phyloP scores from a whole-genome alignment of 2,888 invertebrate genomes.

The Clunio marinus region DNA sequence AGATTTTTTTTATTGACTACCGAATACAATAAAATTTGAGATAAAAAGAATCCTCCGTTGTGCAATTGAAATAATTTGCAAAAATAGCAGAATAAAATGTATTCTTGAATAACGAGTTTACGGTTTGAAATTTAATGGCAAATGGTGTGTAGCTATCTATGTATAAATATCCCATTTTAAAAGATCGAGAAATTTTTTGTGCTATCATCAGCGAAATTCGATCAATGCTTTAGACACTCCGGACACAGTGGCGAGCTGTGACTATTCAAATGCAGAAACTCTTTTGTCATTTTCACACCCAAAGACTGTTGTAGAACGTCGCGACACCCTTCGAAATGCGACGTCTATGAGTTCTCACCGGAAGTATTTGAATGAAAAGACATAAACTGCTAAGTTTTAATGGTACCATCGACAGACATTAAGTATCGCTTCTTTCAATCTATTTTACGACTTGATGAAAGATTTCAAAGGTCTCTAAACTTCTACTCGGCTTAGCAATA shows the following conservation, averaged over 20 bases:
- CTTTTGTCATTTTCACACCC: background rate
- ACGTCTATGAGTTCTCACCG: background rate
- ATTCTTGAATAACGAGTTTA: background rate
- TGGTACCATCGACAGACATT: background rate
- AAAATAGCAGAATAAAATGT: background rate
- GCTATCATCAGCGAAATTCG: background rate
- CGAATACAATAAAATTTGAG: constrained; percentile 1
- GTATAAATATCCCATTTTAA: background rate
- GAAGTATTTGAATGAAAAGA: background rate
- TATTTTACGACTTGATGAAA: background rate
- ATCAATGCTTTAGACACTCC: background rate
- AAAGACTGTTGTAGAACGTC: background rate
- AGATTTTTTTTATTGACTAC: constrained; percentile 14
- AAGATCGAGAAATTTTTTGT: background rate
- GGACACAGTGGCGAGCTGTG: no score
- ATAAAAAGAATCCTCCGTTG: background rate
- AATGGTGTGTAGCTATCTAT: background rate
- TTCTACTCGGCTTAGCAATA: background rate
- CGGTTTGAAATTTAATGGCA: background rate
- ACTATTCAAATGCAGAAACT: background rate
- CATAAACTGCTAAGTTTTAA: background rate
- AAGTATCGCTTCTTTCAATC: background rate
- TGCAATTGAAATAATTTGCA: constrained; percentile 13
- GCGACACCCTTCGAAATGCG: background rate
- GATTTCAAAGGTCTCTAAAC: background rate